These are phyloP conservation scores for Galerucella nymphaeae DNA, from an alignment of 2,888 invertebrate species.

Conservation along the genomic window DNA sequence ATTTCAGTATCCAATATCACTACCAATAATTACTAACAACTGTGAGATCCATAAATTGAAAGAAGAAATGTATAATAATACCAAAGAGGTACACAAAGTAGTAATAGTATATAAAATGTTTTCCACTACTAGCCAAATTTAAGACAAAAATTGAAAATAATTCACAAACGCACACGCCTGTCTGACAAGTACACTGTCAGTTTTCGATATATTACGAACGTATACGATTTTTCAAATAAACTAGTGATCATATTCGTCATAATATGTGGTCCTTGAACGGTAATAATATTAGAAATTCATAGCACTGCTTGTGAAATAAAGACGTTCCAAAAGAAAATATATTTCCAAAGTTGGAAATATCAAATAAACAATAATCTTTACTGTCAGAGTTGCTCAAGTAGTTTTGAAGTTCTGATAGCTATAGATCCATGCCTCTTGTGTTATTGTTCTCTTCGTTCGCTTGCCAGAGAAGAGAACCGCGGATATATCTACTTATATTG, in stretches of 20 bases:
- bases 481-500: constrained; percentile 41
- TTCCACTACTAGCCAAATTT: too few species aligned
- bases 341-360: constrained; percentile 58
- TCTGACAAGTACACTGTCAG: too few species aligned
- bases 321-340: constrained; percentile 43
- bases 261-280: not conserved
- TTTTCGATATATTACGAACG: too few species aligned
- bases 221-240: too few species aligned
- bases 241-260: not conserved
- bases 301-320: constrained; percentile 35
- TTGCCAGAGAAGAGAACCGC: constrained; percentile 24
- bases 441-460: constrained; percentile 44
- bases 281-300: constrained; percentile 22
- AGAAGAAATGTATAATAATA: too few species aligned
- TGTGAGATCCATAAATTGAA: not conserved
- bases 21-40: not conserved
- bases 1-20: not conserved
- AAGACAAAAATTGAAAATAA: too few species aligned
- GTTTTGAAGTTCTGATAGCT: constrained; percentile 58
- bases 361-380: constrained; percentile 64
- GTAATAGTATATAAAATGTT: too few species aligned
- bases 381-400: constrained; percentile 62
- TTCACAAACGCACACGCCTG: too few species aligned
- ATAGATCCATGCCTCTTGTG: constrained; percentile 48
- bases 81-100: too few species aligned